Percentiles rank a stretch among this genome's conserved stretches.
phyloP scores from a whole-genome alignment of 2,888 invertebrate genomes.

The Leptogaster cylindrica region DNA sequence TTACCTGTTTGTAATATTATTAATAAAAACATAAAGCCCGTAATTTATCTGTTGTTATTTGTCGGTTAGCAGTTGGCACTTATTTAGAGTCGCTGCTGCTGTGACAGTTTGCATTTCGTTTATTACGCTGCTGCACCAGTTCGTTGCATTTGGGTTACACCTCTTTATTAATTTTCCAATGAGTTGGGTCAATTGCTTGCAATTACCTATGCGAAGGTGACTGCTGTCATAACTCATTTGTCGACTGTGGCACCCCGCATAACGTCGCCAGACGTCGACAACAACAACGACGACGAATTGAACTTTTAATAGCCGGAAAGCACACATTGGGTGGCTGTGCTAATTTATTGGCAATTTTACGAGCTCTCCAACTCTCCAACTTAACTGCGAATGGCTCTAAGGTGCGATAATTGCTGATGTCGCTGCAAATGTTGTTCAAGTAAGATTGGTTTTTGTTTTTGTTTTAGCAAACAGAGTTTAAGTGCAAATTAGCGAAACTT shows the following conservation, averaged over 20 bases:
- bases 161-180: conserved; percentile 39
- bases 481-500: too few species aligned
- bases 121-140: not conserved
- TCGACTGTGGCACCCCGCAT: not conserved
- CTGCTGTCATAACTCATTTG: conserved; percentile 24
- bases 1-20: conserved; percentile 43
- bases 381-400: too few species aligned
- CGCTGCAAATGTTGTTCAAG: too few species aligned
- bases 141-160: conserved; percentile 5
- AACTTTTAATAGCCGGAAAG: conserved; percentile 34
- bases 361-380: not conserved
- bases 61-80: conserved; percentile 20
- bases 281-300: conserved; percentile 19
- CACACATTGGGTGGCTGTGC: conserved; percentile 34
- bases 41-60: conserved; percentile 43
- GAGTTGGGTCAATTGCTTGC: conserved; percentile 32
- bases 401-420: too few species aligned
- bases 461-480: too few species aligned
- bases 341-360: conserved; percentile 25
- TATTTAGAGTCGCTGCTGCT: conserved; percentile 10
- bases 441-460: too few species aligned
- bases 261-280: too few species aligned
- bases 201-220: conserved; percentile 38
- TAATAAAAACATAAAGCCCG: conserved; percentile 42
- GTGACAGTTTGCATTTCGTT: conserved; percentile 31